Percentiles rank a stretch among this genome's conserved stretches.
phyloP scores from a whole-genome alignment of 2,888 invertebrate genomes.

The Leucania comma region DNA sequence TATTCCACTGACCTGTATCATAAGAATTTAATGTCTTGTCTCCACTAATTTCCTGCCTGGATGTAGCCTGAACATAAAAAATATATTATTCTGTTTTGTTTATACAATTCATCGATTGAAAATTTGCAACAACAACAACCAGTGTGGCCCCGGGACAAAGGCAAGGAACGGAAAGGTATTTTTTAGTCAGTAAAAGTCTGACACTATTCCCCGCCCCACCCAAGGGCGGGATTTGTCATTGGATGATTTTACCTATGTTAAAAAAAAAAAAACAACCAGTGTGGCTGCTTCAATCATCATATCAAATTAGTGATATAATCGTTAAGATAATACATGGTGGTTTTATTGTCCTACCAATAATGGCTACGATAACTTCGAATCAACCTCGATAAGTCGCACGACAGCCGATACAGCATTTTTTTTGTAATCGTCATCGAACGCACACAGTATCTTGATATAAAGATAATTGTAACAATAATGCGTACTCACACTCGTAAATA shows the following conservation, averaged over 20 bases:
- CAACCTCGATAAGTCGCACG: background rate
- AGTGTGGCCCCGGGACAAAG: too few species aligned
- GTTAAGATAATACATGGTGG: constrained; percentile 36
- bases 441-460: background rate
- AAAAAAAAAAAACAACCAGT: background rate
- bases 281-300: constrained; percentile 34
- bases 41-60: constrained; percentile 61
- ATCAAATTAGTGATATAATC: constrained; percentile 15
- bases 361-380: background rate
- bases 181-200: too few species aligned
- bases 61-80: constrained; percentile 67
- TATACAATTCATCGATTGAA: background rate
- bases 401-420: background rate
- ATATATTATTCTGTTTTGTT: background rate
- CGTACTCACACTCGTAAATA: too few species aligned
- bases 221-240: too few species aligned
- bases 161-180: too few species aligned
- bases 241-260: too few species aligned
- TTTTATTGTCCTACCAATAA: constrained; percentile 13
- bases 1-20: constrained; percentile 72
- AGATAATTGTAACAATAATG: background rate
- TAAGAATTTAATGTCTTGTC: constrained; percentile 60
- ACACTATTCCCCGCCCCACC: too few species aligned
- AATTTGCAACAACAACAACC: background rate
- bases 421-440: background rate